These are phyloP conservation scores for Drosophila malerkotliana DNA, from an alignment of 1,140 invertebrate genomes.

Conservation along the genomic window DNA sequence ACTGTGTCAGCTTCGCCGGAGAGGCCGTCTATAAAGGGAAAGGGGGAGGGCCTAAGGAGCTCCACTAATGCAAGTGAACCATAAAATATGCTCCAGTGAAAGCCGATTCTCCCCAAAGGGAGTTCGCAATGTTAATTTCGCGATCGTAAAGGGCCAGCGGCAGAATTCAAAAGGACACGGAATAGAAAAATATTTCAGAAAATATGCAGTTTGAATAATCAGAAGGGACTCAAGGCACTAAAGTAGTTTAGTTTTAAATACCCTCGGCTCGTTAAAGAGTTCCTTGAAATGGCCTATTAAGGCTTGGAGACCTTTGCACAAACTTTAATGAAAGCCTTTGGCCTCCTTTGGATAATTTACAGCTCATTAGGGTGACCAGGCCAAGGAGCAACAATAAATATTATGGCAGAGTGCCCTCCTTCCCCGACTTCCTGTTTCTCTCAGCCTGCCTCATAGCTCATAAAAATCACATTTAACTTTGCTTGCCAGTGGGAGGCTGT, in stretches of 20 bases:
- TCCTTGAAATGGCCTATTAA: neutral
- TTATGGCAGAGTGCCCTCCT: slow-evolving; percentile 10
- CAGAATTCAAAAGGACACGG: slow-evolving; percentile 9
- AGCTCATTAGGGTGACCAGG: slow-evolving; percentile 52
- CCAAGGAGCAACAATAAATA: slow-evolving; percentile 50
- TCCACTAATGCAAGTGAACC: slow-evolving; percentile 70
- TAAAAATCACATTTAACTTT: slow-evolving; percentile 78
- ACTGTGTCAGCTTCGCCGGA: slow-evolving; percentile 45
- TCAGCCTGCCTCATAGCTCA: slow-evolving; percentile 57
- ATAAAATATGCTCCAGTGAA: slow-evolving; percentile 74
- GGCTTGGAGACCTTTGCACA: neutral
- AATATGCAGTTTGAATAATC: too few relatives aligned
- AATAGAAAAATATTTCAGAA: neutral
- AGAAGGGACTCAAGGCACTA: neutral
- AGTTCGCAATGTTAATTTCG: slow-evolving; percentile 50
- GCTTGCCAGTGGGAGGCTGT: slow-evolving; percentile 32
- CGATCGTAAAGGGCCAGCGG: slow-evolving; percentile 37
- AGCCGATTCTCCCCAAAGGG: slow-evolving; percentile 37
- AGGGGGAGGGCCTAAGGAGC: neutral
- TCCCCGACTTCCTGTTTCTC: neutral
- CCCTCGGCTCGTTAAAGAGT: neutral
- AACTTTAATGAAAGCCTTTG: slow-evolving; percentile 25
- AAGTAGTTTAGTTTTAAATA: too few relatives aligned
- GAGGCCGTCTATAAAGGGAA: slow-evolving; percentile 20
- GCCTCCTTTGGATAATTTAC: slow-evolving; percentile 44